Evolutionary conservation across 2,797 vertebrate genomes (phyloP).

Genomic region (Myotis daubentonii): DNA sequence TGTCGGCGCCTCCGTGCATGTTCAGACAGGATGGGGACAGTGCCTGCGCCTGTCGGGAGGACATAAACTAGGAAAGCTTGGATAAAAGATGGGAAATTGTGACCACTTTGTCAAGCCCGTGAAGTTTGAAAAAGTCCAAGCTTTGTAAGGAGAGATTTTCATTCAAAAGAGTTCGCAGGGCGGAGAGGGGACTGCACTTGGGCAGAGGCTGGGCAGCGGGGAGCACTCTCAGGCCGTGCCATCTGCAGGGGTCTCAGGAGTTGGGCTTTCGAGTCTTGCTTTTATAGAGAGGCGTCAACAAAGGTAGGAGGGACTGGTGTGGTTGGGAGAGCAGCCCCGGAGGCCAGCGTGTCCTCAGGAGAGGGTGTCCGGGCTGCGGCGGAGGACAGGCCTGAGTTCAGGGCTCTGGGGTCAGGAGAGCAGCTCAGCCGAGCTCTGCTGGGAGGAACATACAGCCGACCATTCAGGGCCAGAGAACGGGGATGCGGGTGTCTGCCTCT

Average conservation of each 20-base stretch:
- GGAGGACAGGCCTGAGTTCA: neutral
- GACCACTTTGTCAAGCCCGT: neutral
- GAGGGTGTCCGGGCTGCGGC: neutral
- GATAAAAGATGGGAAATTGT: neutral
- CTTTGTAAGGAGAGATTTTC: neutral
- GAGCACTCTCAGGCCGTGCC: neutral
- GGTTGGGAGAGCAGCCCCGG: no score
- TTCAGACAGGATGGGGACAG: neutral
- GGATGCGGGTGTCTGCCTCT: neutral
- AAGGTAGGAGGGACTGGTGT: no score
- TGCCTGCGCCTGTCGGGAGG: neutral
- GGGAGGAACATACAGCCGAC: neutral
- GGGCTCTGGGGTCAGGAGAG: neutral
- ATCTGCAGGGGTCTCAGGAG: neutral
- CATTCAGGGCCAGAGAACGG: neutral
- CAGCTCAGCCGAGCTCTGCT: neutral
- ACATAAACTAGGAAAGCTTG: neutral
- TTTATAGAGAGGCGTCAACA: neutral
- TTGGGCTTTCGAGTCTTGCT: neutral
- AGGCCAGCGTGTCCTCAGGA: neutral
- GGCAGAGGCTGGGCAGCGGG: neutral
- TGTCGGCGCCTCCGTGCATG: neutral
- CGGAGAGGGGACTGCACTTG: neutral
- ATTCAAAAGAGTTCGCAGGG: neutral
- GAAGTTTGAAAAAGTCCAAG: neutral